Conservation (phyloP, 1,140 invertebrate genomes). For the Zaprionus davidi region DNA sequence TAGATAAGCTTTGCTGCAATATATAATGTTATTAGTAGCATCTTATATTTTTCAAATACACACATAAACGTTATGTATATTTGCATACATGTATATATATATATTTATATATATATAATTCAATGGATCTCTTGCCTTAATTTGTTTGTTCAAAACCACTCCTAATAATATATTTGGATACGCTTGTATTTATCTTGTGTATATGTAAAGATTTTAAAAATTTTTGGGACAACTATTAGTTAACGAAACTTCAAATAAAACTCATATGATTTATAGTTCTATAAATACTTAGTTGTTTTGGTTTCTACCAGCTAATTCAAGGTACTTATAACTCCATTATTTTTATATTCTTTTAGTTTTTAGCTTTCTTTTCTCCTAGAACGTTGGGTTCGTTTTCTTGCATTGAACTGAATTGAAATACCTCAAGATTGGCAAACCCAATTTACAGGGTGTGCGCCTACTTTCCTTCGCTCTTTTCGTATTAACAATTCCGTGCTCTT, state of each 20-base stretch:
- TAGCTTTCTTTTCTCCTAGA: constrained; percentile 21
- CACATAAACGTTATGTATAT: constrained; percentile 49
- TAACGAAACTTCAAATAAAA: constrained; percentile 35
- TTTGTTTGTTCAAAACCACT: constrained; percentile 36
- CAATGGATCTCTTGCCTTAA: constrained; percentile 68
- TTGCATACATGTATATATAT: constrained; percentile 41
- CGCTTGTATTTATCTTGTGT: constrained; percentile 36
- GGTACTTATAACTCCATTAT: constrained; percentile 84
- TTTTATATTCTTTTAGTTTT: constrained; percentile 55
- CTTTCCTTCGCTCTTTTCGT: constrained; percentile 43
- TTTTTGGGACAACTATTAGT: constrained; percentile 58
- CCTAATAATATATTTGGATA: constrained; percentile 42
- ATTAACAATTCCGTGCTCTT: constrained; percentile 73
- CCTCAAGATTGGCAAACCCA: background rate
- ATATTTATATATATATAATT: constrained; percentile 77
- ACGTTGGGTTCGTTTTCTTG: constrained; percentile 65
- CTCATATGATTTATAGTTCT: constrained; percentile 47
- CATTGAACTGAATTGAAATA: constrained; percentile 34
- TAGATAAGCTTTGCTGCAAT: constrained; percentile 7
- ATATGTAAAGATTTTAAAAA: constrained; percentile 35
- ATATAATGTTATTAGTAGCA: constrained; percentile 20
- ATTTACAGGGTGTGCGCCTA: constrained; percentile 16
- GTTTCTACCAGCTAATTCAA: constrained; percentile 81
- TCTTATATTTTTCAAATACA: background rate
- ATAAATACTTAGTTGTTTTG: constrained; percentile 60